These are phyloP conservation scores for Spodoptera littoralis DNA, from an alignment of 2,888 invertebrate genomes.

Conservation along the genomic window DNA sequence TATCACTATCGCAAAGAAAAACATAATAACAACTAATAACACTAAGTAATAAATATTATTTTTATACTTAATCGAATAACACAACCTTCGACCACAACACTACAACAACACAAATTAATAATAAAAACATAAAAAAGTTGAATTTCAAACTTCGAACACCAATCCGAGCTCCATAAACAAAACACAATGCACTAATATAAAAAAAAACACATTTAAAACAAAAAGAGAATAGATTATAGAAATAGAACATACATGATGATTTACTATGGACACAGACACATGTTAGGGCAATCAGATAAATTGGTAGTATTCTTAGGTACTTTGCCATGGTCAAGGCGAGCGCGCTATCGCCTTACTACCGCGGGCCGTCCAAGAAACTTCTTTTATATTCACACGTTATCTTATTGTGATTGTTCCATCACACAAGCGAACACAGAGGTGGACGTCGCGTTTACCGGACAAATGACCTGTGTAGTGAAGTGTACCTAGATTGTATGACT, in stretches of 20 bases:
- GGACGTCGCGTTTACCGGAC: constrained; percentile 28
- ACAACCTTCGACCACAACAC: constrained; percentile 15
- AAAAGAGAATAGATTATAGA: constrained; percentile 9
- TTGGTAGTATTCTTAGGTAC: constrained; percentile 48
- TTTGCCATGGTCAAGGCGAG: constrained; percentile 82
- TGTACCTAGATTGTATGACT: constrained; percentile 7
- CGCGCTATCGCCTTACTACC: constrained; percentile 73
- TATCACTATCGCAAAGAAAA: background rate
- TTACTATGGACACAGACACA: constrained; percentile 76
- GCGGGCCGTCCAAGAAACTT: constrained; percentile 63
- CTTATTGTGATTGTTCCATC: constrained; percentile 57
- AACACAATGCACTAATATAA: constrained; percentile 18
- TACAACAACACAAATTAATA: background rate
- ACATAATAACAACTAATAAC: background rate
- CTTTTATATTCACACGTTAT: constrained; percentile 77
- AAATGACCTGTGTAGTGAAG: constrained; percentile 20
- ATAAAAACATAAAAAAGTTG: background rate
- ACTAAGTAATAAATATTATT: no score
- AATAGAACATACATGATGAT: constrained; percentile 76
- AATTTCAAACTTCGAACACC: background rate
- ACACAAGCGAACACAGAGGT: constrained; percentile 40
- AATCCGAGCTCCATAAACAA: constrained; percentile 1
- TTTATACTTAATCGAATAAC: background rate
- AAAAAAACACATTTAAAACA: constrained; percentile 23
- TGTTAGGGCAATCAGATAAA: constrained; percentile 73